phyloP scores from a whole-genome alignment of 1,140 invertebrate genomes.

The Cephus cinctus region DNA sequence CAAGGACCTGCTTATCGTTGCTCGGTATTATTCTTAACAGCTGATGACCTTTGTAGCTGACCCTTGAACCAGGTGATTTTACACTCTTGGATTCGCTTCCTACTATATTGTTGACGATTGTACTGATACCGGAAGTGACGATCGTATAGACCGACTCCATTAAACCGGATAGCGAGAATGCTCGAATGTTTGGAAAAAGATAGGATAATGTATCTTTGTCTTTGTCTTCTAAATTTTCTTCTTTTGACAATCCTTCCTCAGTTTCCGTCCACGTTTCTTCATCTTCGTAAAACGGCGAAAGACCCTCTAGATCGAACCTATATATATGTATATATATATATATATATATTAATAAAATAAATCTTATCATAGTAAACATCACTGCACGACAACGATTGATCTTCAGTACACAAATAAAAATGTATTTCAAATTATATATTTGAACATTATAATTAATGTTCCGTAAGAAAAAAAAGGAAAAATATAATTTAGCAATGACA shows the following conservation, averaged over 20 bases:
- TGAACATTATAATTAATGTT: neutral
- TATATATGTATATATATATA: no score
- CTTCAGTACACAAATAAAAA: no score
- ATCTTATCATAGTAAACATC: neutral
- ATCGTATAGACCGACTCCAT: slow-evolving; percentile 37
- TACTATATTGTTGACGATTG: slow-evolving; percentile 38
- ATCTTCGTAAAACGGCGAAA: slow-evolving; percentile 7
- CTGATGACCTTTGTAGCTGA: slow-evolving; percentile 50
- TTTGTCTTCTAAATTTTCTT: no score
- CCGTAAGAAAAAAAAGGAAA: neutral
- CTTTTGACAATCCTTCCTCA: neutral
- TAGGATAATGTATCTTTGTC: no score
- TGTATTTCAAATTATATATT: neutral
- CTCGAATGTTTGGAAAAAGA: neutral
- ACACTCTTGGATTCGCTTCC: slow-evolving; percentile 36
- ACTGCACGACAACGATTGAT: neutral
- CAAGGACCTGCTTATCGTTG: slow-evolving; percentile 33
- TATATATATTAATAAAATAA: neutral
- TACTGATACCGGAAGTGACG: slow-evolving; percentile 34
- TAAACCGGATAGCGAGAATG: slow-evolving; percentile 27
- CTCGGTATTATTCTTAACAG: slow-evolving; percentile 42
- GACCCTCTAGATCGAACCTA: slow-evolving; percentile 34
- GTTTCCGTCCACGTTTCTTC: neutral
- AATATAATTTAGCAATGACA: neutral
- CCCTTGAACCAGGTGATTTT: slow-evolving; percentile 19